Evolutionary conservation across 2,113 vertebrate genomes (phyloP).

Genomic region (Rhipidura dahli): DNA sequence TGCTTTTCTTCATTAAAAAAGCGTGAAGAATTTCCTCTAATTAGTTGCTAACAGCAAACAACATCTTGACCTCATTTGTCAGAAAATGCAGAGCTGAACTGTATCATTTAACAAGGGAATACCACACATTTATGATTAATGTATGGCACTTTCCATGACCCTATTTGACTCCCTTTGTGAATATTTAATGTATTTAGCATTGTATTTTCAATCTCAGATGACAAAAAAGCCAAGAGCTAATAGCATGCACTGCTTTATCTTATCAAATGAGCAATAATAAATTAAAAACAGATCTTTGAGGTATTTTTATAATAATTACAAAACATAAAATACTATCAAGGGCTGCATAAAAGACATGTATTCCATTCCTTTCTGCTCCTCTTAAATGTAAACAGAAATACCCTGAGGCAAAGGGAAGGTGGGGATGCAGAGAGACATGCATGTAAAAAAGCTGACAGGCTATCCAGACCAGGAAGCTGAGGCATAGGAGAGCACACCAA

Average conservation of each 20-base stretch:
- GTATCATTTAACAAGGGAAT: slow-evolving; percentile 53
- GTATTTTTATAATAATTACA: slow-evolving; percentile 22
- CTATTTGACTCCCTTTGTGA: slow-evolving; percentile 54
- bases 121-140: slow-evolving; percentile 56
- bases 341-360: neutral
- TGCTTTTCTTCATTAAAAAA: slow-evolving; percentile 18
- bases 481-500: neutral
- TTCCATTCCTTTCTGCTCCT: neutral
- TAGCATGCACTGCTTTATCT: neutral
- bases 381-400: neutral
- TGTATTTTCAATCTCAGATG: slow-evolving; percentile 43
- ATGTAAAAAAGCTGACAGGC: neutral
- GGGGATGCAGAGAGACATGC: neutral
- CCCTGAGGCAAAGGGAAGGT: neutral
- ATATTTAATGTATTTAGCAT: slow-evolving; percentile 34
- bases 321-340: slow-evolving; percentile 8
- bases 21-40: slow-evolving; percentile 5
- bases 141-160: slow-evolving; percentile 38
- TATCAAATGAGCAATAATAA: neutral
- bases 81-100: slow-evolving; percentile 25
- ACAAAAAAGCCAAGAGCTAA: neutral
- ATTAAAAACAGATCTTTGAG: neutral
- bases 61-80: slow-evolving; percentile 61
- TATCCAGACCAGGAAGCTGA: neutral
- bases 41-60: slow-evolving; percentile 39